Evolutionary conservation across 2,888 invertebrate species (phyloP), one percentile per base, ranked within the genome.

Genomic region (Harpalus rufipes): DNA sequence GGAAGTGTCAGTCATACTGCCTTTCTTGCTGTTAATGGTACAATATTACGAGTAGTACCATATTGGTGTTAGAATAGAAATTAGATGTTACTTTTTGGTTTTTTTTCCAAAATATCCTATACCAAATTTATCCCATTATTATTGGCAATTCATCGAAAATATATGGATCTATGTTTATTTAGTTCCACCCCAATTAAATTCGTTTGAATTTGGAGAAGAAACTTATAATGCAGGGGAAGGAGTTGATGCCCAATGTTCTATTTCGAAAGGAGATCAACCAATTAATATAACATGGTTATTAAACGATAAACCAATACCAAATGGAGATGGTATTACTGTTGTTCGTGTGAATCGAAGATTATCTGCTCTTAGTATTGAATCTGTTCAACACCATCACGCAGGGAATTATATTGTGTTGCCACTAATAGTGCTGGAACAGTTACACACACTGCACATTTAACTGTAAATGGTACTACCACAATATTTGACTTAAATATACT

Each of bases 201-300:
- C 94, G 39, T 95, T 96, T 89, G 93, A 93, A 89, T 95, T 96
- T 88, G 96, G 95, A 86, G 95, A 95, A 81, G 95, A 95, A 87
- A 93, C 95, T 83, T 94, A 96, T 63, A 95, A 96, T 89, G 95
- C 95, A 85, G 96, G 96, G 4, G 96, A 96, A 86, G 93, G 94
- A 86, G 94, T 95, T 59, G 95, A 95, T 84, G 93, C 95, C 1
- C 94, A 94, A 87, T 96, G 96, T 90, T 94, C 95, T 91, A 94
- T 96, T 61, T 93, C 93, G 76, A 96, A 96, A 90, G 96, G 97
- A 65, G 97, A 97, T 90, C 92, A 94, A 78, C 97, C 97, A 6
- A 92, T 97, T 51, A 93, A 93, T 88, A 94, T 97, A 83, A 93
- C 93, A 80, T 97, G 97, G 97, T 93, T 92, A 41, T 93, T 96